Percentiles rank a stretch among this genome's conserved stretches.
phyloP scores from a whole-genome alignment of 2,888 invertebrate species.

The Leistus spinibarbis region DNA sequence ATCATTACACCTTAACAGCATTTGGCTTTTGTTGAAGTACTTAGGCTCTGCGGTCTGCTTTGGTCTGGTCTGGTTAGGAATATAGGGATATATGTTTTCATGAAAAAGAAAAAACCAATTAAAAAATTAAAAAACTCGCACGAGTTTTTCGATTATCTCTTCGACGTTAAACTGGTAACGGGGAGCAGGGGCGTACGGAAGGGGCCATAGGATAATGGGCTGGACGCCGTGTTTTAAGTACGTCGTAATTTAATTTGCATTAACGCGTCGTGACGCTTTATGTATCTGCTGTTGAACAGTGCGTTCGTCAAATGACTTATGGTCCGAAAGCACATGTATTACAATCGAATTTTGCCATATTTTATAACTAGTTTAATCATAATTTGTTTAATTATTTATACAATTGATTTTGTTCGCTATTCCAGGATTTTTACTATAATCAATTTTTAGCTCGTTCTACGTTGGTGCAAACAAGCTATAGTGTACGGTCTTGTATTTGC shows the following conservation, averaged over 20 bases:
- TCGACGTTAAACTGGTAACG: neutral
- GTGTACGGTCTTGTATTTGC: too few species aligned
- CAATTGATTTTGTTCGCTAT: too few species aligned
- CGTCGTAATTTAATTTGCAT: constrained; percentile 31
- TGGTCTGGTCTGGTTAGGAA: neutral
- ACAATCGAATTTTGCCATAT: too few species aligned
- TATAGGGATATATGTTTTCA: neutral
- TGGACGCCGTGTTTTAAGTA: constrained; percentile 17
- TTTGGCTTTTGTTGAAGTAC: too few species aligned
- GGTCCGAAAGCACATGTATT: neutral
- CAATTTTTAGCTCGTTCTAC: too few species aligned
- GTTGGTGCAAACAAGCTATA: too few species aligned
- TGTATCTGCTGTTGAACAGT: neutral
- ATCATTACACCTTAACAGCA: too few species aligned
- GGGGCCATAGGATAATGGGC: neutral
- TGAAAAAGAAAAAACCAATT: neutral
- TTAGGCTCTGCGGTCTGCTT: too few species aligned
- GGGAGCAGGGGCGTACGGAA: neutral
- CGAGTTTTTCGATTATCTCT: neutral
- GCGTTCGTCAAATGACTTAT: neutral
- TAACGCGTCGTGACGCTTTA: neutral
- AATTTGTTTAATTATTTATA: too few species aligned
- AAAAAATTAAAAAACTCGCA: neutral
- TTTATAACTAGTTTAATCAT: too few species aligned
- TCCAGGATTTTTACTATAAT: too few species aligned